Evolutionary conservation across 2,113 vertebrate species (phyloP).

Genomic region (Patagioenas fasciata): DNA sequence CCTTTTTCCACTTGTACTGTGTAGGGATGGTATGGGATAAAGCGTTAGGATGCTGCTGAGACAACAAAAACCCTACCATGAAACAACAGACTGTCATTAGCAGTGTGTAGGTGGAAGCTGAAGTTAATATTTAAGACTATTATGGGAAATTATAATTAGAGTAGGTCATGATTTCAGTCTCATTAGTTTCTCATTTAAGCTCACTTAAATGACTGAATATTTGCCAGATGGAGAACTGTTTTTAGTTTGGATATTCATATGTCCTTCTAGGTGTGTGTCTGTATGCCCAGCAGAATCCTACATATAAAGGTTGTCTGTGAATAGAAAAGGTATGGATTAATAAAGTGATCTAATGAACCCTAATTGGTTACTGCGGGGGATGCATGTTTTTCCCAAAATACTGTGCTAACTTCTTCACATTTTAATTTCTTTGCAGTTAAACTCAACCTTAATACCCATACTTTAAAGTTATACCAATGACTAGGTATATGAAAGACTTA

Average conservation of each 20-base stretch:
- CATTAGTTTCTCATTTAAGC: constrained; percentile 10
- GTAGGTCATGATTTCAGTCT: background rate
- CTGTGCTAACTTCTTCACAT: background rate
- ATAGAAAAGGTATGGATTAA: background rate
- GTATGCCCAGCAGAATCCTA: background rate
- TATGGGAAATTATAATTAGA: background rate
- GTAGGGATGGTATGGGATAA: background rate
- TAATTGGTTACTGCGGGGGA: background rate
- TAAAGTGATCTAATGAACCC: background rate
- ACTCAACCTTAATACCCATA: background rate
- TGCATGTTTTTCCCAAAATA: background rate
- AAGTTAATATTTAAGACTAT: background rate
- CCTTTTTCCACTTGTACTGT: background rate
- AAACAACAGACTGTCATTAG: background rate
- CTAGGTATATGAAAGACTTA: background rate
- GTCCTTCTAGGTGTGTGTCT: background rate
- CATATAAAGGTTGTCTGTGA: background rate
- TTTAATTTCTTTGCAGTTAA: background rate
- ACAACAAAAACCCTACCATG: background rate
- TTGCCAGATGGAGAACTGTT: constrained; percentile 3
- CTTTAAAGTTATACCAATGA: background rate
- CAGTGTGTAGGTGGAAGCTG: background rate
- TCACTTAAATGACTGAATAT: background rate
- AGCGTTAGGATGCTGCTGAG: background rate
- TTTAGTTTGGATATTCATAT: background rate